Percentiles rank a stretch among this genome's conserved stretches.
phyloP scores from a whole-genome alignment of 35 echinoderm and acorn worm genomes.

The Apostichopus parvimensis region DNA sequence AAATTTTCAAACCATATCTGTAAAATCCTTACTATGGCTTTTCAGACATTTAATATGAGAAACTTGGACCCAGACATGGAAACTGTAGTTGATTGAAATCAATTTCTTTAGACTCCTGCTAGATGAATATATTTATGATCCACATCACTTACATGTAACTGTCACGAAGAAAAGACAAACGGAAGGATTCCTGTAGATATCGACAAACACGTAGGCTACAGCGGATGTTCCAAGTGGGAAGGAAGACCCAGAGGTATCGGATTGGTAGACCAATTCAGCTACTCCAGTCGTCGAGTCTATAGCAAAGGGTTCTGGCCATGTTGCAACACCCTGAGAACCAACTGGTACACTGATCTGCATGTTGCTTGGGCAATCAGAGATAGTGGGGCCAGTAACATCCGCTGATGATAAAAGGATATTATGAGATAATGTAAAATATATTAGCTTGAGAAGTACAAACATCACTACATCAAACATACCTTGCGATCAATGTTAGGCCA shows the following conservation, averaged over 20 bases:
- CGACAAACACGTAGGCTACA: slow-evolving; percentile 68
- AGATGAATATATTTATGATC: too few relatives aligned
- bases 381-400: slow-evolving; percentile 57
- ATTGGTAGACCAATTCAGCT: background rate
- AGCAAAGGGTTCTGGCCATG: slow-evolving; percentile 67
- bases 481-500: too few relatives aligned
- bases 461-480: too few relatives aligned
- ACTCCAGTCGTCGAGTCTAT: slow-evolving; percentile 55
- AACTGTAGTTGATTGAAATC: too few relatives aligned
- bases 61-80: too few relatives aligned
- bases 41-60: too few relatives aligned
- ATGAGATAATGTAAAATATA: too few relatives aligned
- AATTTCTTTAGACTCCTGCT: too few relatives aligned
- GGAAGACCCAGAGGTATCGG: slow-evolving; percentile 42
- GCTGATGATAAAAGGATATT: background rate
- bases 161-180: slow-evolving; percentile 60
- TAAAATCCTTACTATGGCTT: too few relatives aligned
- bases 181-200: slow-evolving; percentile 45
- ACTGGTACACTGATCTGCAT: slow-evolving; percentile 38
- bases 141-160: slow-evolving; percentile 25
- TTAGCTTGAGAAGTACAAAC: too few relatives aligned
- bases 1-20: too few relatives aligned
- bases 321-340: slow-evolving; percentile 16
- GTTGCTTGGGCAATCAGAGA: slow-evolving; percentile 61
- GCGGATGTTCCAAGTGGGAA: slow-evolving; percentile 67